A percentile compares a stretch with the other conserved stretches of the same genome.
phyloP scores from a whole-genome alignment of 2,113 vertebrate genomes.

The Hemiprocne comata region DNA sequence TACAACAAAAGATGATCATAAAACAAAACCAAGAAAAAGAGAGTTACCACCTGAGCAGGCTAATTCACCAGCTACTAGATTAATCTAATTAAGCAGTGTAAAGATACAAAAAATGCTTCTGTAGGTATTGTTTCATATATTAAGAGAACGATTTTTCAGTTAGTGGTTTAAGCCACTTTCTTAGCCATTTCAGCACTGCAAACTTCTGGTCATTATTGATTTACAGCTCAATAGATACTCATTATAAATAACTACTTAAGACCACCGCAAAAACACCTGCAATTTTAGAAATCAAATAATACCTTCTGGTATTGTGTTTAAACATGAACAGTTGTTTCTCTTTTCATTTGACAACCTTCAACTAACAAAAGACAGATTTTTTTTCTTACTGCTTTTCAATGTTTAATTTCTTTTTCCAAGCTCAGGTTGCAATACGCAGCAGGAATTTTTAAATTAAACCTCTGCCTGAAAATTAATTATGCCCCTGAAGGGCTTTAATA shows the following conservation, averaged over 20 bases:
- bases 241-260: background rate
- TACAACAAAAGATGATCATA: background rate
- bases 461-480: background rate
- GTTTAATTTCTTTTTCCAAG: background rate
- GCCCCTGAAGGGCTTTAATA: background rate
- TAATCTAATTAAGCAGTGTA: background rate
- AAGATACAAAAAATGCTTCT: background rate
- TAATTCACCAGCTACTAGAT: background rate
- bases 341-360: background rate
- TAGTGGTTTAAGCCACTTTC: background rate
- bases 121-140: background rate
- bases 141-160: background rate
- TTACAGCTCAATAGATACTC: background rate
- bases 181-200: background rate
- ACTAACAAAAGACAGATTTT: accelerated
- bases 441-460: background rate
- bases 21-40: background rate
- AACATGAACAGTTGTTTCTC: background rate
- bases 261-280: background rate
- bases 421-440: background rate
- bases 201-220: background rate
- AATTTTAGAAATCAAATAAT: background rate
- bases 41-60: background rate
- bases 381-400: background rate
- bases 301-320: background rate